A percentile compares a stretch with the other conserved stretches of the same genome.
Conservation (phyloP, 1,140 invertebrate species). For the Epicauta chinensis region DNA sequence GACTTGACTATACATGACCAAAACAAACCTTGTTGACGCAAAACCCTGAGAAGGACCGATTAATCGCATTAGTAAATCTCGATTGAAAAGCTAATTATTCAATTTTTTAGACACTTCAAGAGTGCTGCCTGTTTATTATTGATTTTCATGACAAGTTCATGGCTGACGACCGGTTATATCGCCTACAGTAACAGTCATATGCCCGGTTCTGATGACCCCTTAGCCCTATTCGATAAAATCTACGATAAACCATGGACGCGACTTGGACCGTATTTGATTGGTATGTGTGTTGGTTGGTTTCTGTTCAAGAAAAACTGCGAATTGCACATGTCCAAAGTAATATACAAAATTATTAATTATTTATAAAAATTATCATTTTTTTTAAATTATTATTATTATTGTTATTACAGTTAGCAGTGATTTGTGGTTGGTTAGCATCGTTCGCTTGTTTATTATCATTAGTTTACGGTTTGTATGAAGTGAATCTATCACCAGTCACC, state of each 20-base stretch:
- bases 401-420: slow-evolving; percentile 52
- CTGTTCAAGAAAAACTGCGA: slow-evolving; percentile 76
- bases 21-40: no score
- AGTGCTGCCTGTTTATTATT: slow-evolving; percentile 56
- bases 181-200: slow-evolving; percentile 73
- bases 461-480: slow-evolving; percentile 69
- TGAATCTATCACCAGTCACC: slow-evolving; percentile 57
- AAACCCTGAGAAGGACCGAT: no score
- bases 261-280: slow-evolving; percentile 73
- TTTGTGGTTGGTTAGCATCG: slow-evolving; percentile 62
- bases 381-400: not conserved
- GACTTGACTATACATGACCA: no score
- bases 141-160: slow-evolving; percentile 65
- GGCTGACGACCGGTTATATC: slow-evolving; percentile 71
- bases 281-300: slow-evolving; percentile 77
- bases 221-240: slow-evolving; percentile 79
- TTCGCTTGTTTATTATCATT: slow-evolving; percentile 58
- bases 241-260: slow-evolving; percentile 84
- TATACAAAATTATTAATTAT: no score
- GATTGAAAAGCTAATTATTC: no score
- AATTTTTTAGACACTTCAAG: slow-evolving; percentile 61
- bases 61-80: no score
- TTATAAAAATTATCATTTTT: slow-evolving; percentile 11
- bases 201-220: slow-evolving; percentile 70
- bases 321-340: slow-evolving; percentile 65